Evolutionary conservation across 1,140 invertebrate genomes (phyloP).

Genomic region (Cheumatopsyche charites): DNA sequence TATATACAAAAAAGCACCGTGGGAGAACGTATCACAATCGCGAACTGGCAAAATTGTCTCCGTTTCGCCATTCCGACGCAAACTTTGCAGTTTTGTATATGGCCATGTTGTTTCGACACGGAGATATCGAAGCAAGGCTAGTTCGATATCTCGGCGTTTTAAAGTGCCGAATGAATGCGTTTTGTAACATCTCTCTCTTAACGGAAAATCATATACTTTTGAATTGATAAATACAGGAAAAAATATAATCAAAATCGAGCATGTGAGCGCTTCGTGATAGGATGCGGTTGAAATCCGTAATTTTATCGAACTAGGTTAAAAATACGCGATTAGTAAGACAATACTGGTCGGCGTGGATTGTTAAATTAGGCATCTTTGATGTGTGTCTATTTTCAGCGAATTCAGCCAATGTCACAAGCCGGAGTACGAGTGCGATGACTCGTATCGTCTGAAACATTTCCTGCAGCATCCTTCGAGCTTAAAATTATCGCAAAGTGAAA

Average conservation of each 20-base stretch:
- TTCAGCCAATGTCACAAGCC: conserved; percentile 10
- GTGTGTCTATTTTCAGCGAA: conserved; percentile 6
- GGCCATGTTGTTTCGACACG: neutral
- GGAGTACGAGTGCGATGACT: neutral
- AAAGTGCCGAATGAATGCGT: too few relatives aligned
- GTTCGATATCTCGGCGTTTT: too few relatives aligned
- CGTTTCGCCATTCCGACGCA: neutral
- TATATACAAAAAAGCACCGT: conserved; percentile 6
- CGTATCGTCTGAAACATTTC: neutral
- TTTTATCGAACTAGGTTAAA: too few relatives aligned
- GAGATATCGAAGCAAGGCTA: neutral
- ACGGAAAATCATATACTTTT: too few relatives aligned
- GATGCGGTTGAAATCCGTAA: too few relatives aligned
- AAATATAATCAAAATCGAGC: too few relatives aligned
- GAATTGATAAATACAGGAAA: too few relatives aligned
- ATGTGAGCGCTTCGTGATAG: too few relatives aligned
- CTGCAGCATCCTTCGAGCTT: conserved; percentile 6
- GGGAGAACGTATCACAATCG: conserved; percentile 12
- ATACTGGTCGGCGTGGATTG: too few relatives aligned
- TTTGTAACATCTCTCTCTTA: too few relatives aligned
- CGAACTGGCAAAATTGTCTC: conserved; percentile 14
- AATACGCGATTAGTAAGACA: too few relatives aligned
- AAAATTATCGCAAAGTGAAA: conserved; percentile 17
- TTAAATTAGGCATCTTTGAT: too few relatives aligned
- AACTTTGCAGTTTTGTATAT: neutral